Evolutionary conservation across 2,888 invertebrate species (phyloP), one percentile per base, ranked within the genome.

Genomic region (Colostygia pectinataria): DNA sequence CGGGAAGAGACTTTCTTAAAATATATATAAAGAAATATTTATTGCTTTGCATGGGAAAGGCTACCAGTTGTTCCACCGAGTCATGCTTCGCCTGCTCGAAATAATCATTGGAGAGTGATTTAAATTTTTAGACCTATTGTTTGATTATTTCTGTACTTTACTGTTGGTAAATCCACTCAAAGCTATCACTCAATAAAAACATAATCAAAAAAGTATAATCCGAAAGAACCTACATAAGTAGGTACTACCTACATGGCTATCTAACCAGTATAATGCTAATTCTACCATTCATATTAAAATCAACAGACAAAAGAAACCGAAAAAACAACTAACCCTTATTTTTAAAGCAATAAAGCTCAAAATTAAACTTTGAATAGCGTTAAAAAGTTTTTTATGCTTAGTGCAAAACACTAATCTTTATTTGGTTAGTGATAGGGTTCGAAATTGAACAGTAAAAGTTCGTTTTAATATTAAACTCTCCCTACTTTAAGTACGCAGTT

Each of bases 261-360:
- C 55, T 29, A 51, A 57, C 59, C 56, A 59, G 61, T 59, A 60
- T 59, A 60, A 58, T 60, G 63, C 66, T 63, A 59, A 66, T 59
- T 51, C 53, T n/a, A 36, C 44, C 54, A 63, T 65, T 67, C 64
- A 63, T 65, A 67, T 66, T 66, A 34, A 64, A 71, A 68, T 57
- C 10, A 33, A 10, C 33, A 46, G 40, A 56, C 49, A 29, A 34
- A 48, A 45, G 28, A 40, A 42, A 42, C 7, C 2, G 12, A 25
- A 34, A 39, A n/a, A 37, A 28, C 28, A 10, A 4, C 1, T 14
- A 36, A 34, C 29, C 42, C 15, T 27, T 49, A 43, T 43, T 28
- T 13, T n/a, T 3, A 38, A n/a, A 0, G 0, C 0, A 0, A 4
- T 34, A 49, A 15, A 39, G 49, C 34, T 29, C 49, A 39, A 39